Conservation (phyloP, 2,888 invertebrate genomes). For the Cheilosia variabilis region DNA sequence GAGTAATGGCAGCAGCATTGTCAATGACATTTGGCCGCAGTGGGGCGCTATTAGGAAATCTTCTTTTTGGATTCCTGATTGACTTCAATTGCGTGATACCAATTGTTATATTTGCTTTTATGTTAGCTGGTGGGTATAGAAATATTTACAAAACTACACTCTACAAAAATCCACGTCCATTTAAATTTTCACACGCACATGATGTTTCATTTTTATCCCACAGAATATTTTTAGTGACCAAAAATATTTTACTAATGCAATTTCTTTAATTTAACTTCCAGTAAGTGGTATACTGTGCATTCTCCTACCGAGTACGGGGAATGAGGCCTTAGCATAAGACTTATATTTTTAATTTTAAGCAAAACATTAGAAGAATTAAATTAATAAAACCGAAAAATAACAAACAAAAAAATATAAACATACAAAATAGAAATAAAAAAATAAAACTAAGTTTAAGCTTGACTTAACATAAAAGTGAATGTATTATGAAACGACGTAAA, state of each 20-base stretch:
- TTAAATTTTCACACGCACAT: no score
- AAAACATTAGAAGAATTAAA: slow-evolving; percentile 34
- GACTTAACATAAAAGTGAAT: slow-evolving; percentile 57
- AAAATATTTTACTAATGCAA: neutral
- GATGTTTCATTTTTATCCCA: no score
- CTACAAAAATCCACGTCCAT: no score
- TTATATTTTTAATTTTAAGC: slow-evolving; percentile 54
- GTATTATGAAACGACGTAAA: slow-evolving; percentile 67
- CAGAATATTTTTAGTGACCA: neutral
- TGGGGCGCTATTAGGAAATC: slow-evolving; percentile 90
- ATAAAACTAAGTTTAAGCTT: slow-evolving; percentile 36
- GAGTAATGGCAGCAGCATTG: slow-evolving; percentile 92
- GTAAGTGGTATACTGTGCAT: slow-evolving; percentile 90
- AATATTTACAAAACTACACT: neutral
- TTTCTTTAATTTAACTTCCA: slow-evolving; percentile 82
- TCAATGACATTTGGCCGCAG: slow-evolving; percentile 91
- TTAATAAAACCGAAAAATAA: slow-evolving; percentile 12
- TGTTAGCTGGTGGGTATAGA: slow-evolving; percentile 88
- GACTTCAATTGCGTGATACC: slow-evolving; percentile 91
- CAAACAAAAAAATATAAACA: slow-evolving; percentile 1
- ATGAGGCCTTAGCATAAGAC: slow-evolving; percentile 86
- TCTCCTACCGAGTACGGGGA: slow-evolving; percentile 90
- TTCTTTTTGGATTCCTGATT: slow-evolving; percentile 91
- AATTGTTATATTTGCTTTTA: slow-evolving; percentile 89
- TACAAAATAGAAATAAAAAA: slow-evolving; percentile 34